Percentiles rank a stretch among this genome's conserved stretches.
phyloP scores from a whole-genome alignment of 2,797 vertebrate genomes.

The Heteromormyrus szaboi region DNA sequence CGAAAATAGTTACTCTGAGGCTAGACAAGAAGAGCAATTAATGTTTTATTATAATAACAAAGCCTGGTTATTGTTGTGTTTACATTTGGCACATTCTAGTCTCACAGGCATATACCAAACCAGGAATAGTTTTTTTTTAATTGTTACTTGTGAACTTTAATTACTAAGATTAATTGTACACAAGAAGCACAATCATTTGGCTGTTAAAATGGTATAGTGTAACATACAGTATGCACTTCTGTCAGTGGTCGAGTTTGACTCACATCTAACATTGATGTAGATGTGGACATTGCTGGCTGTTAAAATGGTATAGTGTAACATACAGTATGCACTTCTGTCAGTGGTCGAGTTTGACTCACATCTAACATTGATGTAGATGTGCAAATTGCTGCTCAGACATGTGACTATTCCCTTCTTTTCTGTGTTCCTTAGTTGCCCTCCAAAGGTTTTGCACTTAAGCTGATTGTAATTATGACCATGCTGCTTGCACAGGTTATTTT shows the following conservation, averaged over 20 bases:
- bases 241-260: background rate
- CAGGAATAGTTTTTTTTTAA: background rate
- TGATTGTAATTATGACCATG: background rate
- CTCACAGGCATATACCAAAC: background rate
- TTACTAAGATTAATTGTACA: background rate
- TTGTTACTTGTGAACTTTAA: background rate
- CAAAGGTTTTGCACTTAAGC: background rate
- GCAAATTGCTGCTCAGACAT: background rate
- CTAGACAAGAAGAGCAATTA: background rate
- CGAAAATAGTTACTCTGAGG: background rate
- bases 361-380: background rate
- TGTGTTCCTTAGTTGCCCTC: background rate
- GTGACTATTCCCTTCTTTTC: background rate
- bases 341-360: background rate
- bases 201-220: background rate
- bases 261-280: background rate
- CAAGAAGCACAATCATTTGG: background rate
- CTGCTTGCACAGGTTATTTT: background rate
- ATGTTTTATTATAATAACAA: background rate
- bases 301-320: background rate
- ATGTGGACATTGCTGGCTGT: background rate
- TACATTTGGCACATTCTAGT: background rate
- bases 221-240: background rate
- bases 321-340: background rate
- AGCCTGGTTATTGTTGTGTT: background rate